Base-by-base conservation (phyloP, 2,888 invertebrate genomes). In the Mesochorus sp. region DNA sequence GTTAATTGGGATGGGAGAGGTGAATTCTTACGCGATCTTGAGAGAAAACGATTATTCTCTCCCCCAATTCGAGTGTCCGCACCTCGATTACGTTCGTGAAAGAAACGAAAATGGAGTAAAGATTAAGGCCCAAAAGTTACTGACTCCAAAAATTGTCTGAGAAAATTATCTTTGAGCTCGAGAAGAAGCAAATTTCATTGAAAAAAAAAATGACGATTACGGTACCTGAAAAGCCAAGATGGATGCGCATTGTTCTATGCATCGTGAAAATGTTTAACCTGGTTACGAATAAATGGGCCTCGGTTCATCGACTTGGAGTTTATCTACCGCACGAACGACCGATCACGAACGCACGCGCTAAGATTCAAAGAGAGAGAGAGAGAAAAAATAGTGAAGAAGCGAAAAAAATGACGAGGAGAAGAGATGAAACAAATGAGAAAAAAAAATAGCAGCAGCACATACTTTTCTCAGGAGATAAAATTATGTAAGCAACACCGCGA, bases 401-500 rank as follows among this genome's bases (percentile, higher is more conserved):
- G 21, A 28, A 39, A 24, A 26, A 37, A 39, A 5, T 31, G 21
- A 62, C 3, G n/a, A 28, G 24, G 17, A 37, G 10, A 49, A 37
- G 17, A n/a, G 24, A 19, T 8, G 44, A 44, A 44, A 57, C 6
- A 47, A 10, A 61, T 8, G 34, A 34, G 28, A 14, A 47, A 21
- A 8, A 44, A 24, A 37, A 28, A 28, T n/a, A 49, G 24, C 10
- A 71, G 3, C 14, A 8, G 31, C 14, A 44, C 34, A 68, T 12
- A 64, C 64, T 57, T 70, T 74, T 78, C 64, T 74, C 62, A 51
- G 59, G 51, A 42, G 67, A 70, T 61, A 59, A 73, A 10, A 74
- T 79, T 74, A 79, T 79, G 74, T 79, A 79, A 79, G 78, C 70
- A 53, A 14, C 24, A 14, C 10, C n/a, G 31, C 8, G 64, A 74